Conservation (phyloP, 2,888 invertebrate genomes). For the Cantharis rustica region DNA sequence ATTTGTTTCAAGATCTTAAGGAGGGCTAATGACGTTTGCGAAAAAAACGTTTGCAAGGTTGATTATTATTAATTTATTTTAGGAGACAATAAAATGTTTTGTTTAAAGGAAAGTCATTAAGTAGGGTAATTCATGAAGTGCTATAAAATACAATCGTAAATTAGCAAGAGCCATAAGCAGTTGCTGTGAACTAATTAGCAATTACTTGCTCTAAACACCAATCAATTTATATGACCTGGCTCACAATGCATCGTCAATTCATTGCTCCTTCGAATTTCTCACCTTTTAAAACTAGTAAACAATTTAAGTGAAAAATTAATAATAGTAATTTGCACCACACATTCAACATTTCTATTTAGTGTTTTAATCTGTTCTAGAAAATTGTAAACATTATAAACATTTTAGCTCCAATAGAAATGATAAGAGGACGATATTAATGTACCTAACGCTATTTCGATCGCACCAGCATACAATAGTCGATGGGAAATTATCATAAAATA, state of each 20-base stretch:
- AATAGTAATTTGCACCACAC: background rate
- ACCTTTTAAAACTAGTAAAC: constrained; percentile 23
- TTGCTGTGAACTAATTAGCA: constrained; percentile 25
- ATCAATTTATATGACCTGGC: constrained; percentile 21
- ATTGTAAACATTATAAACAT: background rate
- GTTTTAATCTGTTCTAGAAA: background rate
- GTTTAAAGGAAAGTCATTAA: constrained; percentile 19
- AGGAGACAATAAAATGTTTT: constrained; percentile 7
- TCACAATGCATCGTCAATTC: constrained; percentile 24
- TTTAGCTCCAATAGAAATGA: background rate
- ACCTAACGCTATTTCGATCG: background rate
- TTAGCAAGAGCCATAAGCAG: constrained; percentile 24
- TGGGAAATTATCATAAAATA: constrained; percentile 1
- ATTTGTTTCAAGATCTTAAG: no score
- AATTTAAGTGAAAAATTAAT: constrained; percentile 19
- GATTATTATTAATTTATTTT: background rate
- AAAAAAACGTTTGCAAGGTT: background rate
- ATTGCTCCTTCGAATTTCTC: constrained; percentile 23
- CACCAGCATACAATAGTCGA: background rate
- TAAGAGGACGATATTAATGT: background rate
- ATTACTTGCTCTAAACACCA: constrained; percentile 26
- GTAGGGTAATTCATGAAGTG: constrained; percentile 20
- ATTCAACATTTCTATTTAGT: background rate
- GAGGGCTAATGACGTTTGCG: no score
- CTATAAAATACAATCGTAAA: constrained; percentile 20